phyloP scores from a whole-genome alignment of 2,797 vertebrate genomes.

The Ctenochaetus hawaiiensis region DNA sequence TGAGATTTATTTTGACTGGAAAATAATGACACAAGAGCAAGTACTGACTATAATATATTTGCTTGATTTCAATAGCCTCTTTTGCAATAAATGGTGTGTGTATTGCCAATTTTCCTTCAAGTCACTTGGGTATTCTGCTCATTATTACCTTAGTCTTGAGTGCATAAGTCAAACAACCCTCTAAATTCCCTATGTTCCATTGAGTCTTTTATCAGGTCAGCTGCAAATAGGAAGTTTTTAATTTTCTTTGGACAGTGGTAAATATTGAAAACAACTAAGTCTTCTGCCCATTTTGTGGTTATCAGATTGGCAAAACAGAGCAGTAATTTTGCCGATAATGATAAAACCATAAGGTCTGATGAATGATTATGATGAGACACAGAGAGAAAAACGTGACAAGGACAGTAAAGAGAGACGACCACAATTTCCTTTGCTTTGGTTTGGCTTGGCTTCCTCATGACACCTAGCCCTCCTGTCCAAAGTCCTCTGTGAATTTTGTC shows the following conservation, averaged over 20 bases:
- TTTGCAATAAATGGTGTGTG: constrained; percentile 16
- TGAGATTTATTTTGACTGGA: constrained; percentile 27
- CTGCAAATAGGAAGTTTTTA: constrained; percentile 31
- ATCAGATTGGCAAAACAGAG: constrained; percentile 49
- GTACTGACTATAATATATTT: constrained; percentile 40
- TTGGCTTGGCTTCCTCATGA: constrained; percentile 37
- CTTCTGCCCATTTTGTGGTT: constrained; percentile 54
- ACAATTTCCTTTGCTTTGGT: constrained; percentile 81
- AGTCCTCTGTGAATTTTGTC: constrained; percentile 98
- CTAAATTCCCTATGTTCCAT: constrained; percentile 15
- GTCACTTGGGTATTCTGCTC: constrained; percentile 21
- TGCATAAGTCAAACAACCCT: constrained; percentile 50
- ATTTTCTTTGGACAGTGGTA: constrained; percentile 62
- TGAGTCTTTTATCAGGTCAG: constrained; percentile 37
- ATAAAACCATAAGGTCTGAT: constrained; percentile 45
- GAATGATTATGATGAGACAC: constrained; percentile 57
- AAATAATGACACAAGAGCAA: constrained; percentile 19
- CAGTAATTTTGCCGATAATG: constrained; percentile 35
- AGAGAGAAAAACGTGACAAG: constrained; percentile 53
- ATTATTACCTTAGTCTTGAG: constrained; percentile 42
- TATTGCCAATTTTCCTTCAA: constrained; percentile 22
- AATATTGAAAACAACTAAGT: constrained; percentile 50
- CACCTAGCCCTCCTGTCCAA: constrained; percentile 97
- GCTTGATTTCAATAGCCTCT: constrained; percentile 36
- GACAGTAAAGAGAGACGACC: constrained; percentile 70